A percentile compares a stretch with the other conserved stretches of the same genome.
phyloP scores from a whole-genome alignment of 2,113 vertebrate genomes.

The Oriolus oriolus region DNA sequence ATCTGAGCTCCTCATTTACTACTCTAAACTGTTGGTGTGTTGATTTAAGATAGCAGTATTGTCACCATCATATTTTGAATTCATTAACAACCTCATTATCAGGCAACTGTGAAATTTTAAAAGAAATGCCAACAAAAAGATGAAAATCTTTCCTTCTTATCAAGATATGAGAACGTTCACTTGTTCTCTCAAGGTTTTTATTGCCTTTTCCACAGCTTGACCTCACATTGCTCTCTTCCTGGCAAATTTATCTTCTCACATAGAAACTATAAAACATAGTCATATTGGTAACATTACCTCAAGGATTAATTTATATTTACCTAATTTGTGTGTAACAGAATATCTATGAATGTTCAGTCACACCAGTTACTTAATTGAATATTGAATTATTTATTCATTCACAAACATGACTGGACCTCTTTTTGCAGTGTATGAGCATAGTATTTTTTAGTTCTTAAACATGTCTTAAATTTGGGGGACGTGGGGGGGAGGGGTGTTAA shows the following conservation, averaged over 20 bases:
- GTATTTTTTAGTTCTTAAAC: not conserved
- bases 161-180: not conserved
- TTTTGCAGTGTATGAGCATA: not conserved
- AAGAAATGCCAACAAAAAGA: not conserved
- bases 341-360: not conserved
- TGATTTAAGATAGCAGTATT: conserved; percentile 18
- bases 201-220: not conserved
- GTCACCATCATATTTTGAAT: not conserved
- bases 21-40: not conserved
- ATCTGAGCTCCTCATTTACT: not conserved
- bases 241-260: not conserved
- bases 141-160: not conserved
- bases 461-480: not conserved
- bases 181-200: not conserved
- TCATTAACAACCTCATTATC: conserved; percentile 18
- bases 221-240: not conserved
- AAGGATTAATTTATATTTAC: not conserved
- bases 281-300: not conserved
- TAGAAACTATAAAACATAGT: not conserved
- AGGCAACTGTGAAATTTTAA: not conserved
- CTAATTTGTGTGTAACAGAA: not conserved
- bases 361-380: not conserved
- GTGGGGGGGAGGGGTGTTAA: too few species aligned
- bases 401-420: not conserved
- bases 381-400: not conserved